These are phyloP conservation scores for Furcifer pardalis DNA, from an alignment of 2,797 vertebrate species.

Conservation along the genomic window DNA sequence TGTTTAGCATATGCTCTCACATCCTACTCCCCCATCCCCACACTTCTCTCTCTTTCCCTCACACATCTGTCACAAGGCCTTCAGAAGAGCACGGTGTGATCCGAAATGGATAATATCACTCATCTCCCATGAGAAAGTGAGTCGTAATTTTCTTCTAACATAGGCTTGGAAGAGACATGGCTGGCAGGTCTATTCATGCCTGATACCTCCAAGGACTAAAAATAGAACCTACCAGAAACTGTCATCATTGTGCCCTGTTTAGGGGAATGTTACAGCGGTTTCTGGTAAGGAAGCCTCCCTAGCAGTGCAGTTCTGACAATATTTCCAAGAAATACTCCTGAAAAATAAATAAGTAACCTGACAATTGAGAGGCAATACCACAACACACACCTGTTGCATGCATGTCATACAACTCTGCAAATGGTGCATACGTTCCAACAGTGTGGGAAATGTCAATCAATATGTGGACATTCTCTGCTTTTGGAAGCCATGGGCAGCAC, in stretches of 20 bases:
- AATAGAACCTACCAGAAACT: neutral
- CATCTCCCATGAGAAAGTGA: neutral
- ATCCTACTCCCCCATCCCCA: conserved; percentile 25
- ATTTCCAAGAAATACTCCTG: neutral
- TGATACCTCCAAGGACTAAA: neutral
- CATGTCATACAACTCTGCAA: neutral
- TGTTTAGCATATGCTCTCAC: conserved; percentile 63
- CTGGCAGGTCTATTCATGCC: neutral
- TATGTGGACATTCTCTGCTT: neutral
- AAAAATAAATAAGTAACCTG: neutral
- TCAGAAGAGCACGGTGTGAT: neutral
- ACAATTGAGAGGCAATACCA: neutral
- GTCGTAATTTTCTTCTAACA: neutral
- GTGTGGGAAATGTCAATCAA: too few species aligned
- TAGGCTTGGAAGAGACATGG: neutral
- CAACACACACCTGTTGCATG: neutral
- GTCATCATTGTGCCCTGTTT: neutral
- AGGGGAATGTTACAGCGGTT: neutral
- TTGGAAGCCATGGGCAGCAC: neutral
- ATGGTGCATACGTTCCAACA: neutral
- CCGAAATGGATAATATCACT: neutral
- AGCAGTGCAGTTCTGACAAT: neutral
- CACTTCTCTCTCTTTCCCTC: neutral
- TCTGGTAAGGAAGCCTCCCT: neutral
- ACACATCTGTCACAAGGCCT: neutral